These are phyloP conservation scores for Melanotaenia pygmaea DNA, from an alignment of 2,797 vertebrate species.

Conservation along the genomic window DNA sequence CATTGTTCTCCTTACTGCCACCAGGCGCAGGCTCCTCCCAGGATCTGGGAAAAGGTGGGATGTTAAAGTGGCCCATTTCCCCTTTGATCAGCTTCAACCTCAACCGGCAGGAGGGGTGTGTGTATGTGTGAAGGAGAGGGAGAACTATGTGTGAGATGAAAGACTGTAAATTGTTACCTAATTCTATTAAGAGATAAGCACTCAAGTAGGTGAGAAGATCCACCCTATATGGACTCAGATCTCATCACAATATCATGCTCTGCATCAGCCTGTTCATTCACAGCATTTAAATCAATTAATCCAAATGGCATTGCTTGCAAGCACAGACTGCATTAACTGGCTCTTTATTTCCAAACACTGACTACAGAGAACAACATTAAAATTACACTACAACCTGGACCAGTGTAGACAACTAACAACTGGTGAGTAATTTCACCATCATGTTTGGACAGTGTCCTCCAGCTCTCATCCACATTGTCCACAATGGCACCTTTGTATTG, in stretches of 20 bases:
- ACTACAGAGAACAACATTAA: too few species aligned
- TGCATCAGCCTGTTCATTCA: neutral
- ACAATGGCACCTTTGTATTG: too few species aligned
- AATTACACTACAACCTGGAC: too few species aligned
- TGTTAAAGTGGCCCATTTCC: constrained; percentile 78
- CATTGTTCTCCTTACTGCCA: constrained; percentile 77
- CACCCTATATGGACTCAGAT: neutral
- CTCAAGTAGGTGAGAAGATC: neutral
- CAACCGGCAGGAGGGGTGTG: constrained; percentile 51
- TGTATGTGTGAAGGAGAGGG: constrained; percentile 25
- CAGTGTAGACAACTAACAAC: too few species aligned
- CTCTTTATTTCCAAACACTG: too few species aligned
- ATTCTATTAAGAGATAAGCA: neutral
- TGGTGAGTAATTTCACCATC: too few species aligned
- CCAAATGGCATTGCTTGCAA: too few species aligned
- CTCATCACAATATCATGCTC: neutral
- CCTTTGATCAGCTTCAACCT: constrained; percentile 59
- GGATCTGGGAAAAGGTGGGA: constrained; percentile 85
- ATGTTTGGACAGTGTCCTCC: too few species aligned
- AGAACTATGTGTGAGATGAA: neutral
- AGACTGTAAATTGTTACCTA: neutral
- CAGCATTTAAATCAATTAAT: too few species aligned
- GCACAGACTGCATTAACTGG: too few species aligned
- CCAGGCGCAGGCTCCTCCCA: constrained; percentile 70
- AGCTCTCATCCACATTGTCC: too few species aligned